A percentile compares a stretch with the other conserved stretches of the same genome.
Conservation (phyloP, 2,888 invertebrate genomes). For the Plemyria rubiginata region DNA sequence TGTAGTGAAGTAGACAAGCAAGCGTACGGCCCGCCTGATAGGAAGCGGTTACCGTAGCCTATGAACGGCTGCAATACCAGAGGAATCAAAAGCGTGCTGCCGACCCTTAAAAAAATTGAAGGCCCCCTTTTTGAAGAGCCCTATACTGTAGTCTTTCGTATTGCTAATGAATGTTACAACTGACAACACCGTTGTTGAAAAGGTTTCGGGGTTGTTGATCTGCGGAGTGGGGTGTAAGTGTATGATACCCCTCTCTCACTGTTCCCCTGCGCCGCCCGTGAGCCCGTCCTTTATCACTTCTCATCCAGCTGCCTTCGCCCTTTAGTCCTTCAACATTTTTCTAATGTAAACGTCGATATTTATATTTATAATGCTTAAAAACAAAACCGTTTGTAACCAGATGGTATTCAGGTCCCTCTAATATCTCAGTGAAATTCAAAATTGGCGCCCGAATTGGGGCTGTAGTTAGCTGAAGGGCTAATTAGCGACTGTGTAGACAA, state of each 20-base stretch:
- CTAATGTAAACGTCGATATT: slow-evolving; percentile 62
- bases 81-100: no score
- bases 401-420: background rate
- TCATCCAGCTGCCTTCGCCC: slow-evolving; percentile 72
- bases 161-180: slow-evolving; percentile 59
- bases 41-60: no score
- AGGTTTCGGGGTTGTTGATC: slow-evolving; percentile 79
- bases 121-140: no score
- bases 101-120: no score
- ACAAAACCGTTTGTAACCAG: background rate
- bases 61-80: no score
- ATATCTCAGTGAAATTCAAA: no score
- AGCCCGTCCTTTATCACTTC: slow-evolving; percentile 55
- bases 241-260: slow-evolving; percentile 40
- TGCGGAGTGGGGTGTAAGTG: slow-evolving; percentile 62
- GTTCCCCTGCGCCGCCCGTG: slow-evolving; percentile 49
- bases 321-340: slow-evolving; percentile 74
- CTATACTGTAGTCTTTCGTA: no score
- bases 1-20: no score
- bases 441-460: no score
- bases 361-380: slow-evolving; percentile 54
- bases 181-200: slow-evolving; percentile 58
- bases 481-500: no score
- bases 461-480: no score
- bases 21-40: no score